Percentiles rank a stretch among this genome's conserved stretches.
phyloP scores from a whole-genome alignment of 2,113 vertebrate genomes.

The Poicephalus meyeri region DNA sequence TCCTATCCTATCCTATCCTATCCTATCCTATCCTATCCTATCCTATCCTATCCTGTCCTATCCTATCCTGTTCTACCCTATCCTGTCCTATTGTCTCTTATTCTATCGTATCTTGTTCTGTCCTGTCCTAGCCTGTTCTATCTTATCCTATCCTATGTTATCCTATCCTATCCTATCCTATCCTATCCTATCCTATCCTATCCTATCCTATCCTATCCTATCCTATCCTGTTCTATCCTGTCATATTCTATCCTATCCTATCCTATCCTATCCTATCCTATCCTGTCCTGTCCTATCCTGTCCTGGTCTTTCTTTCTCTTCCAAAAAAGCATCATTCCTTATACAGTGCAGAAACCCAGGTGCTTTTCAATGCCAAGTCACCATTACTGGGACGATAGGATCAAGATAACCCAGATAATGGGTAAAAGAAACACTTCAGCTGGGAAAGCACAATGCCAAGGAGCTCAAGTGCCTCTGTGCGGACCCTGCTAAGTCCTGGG shows the following conservation, averaged over 20 bases:
- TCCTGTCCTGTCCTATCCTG: not conserved
- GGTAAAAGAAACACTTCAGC: no score
- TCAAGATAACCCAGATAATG: not conserved
- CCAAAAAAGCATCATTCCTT: not conserved
- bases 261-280: fast-evolving
- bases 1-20: not conserved
- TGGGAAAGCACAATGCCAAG: fast-evolving
- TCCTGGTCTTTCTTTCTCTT: not conserved
- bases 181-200: no score
- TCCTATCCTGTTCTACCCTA: fast-evolving
- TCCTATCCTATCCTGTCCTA: fast-evolving
- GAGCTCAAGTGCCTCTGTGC: not conserved
- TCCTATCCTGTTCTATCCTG: no score
- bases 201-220: no score
- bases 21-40: fast-evolving
- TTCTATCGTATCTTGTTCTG: not conserved
- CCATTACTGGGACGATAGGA: not conserved
- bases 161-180: no score
- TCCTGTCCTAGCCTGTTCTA: no score
- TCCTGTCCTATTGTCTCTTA: fast-evolving
- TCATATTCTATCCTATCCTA: no score
- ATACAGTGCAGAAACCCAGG: fast-evolving
- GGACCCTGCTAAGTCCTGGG: not conserved
- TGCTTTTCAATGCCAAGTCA: not conserved
- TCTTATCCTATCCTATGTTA: no score